Conservation (phyloP, 1,140 invertebrate species). For the Bombus difficillimus region DNA sequence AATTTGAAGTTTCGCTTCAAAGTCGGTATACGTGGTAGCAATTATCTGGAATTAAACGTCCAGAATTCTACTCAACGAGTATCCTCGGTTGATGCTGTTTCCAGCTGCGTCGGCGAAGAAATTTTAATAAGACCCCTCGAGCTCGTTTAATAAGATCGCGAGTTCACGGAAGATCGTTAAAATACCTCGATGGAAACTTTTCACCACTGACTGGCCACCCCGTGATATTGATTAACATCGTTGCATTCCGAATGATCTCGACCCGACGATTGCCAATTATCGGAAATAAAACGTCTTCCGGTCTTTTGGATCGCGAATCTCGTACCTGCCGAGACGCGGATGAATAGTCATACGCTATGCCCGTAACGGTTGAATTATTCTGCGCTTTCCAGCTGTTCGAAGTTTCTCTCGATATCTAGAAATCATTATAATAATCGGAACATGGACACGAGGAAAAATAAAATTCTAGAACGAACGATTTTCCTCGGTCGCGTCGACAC, state of each 20-base stretch:
- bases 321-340: background rate
- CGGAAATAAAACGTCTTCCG: conserved; percentile 29
- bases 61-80: conserved; percentile 33
- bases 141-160: conserved; percentile 59
- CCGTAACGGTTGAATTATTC: background rate
- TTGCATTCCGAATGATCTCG: conserved; percentile 12
- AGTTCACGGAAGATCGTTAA: conserved; percentile 57
- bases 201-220: conserved; percentile 15
- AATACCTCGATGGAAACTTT: conserved; percentile 54
- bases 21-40: conserved; percentile 57
- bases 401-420: background rate
- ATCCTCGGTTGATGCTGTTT: conserved; percentile 9
- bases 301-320: background rate
- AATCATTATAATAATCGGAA: background rate
- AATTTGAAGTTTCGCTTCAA: conserved; percentile 51
- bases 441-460: background rate
- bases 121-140: conserved; percentile 65
- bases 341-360: background rate
- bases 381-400: too few species aligned
- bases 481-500: too few species aligned
- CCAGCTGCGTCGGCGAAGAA: conserved; percentile 36
- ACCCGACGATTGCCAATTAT: conserved; percentile 35
- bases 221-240: conserved; percentile 33
- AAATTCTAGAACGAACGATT: too few species aligned
- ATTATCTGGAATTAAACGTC: conserved; percentile 67